Percentiles rank a stretch among this genome's conserved stretches.
These are phyloP conservation scores for Vollenhovia emeryi DNA, from an alignment of 1,140 invertebrate genomes.

Conservation along the genomic window DNA sequence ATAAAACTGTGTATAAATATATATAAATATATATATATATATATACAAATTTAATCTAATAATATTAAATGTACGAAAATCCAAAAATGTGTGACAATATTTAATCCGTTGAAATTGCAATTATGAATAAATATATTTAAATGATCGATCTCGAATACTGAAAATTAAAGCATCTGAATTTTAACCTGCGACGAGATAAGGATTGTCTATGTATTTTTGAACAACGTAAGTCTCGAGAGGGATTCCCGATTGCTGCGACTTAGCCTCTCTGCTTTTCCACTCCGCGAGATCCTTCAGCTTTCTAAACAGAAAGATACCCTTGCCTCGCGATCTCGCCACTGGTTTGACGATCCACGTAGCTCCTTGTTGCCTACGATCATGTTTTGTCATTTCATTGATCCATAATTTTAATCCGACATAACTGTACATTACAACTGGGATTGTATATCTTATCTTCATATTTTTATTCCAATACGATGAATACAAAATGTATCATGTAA, in stretches of 20 bases:
- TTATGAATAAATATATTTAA: constrained; percentile 6
- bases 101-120: neutral
- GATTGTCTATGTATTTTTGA: constrained; percentile 88
- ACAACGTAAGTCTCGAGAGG: constrained; percentile 81
- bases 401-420: neutral
- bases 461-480: neutral
- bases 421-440: neutral
- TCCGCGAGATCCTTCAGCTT: constrained; percentile 81
- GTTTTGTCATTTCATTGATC: neutral
- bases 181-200: constrained; percentile 88
- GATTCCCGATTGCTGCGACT: constrained; percentile 37
- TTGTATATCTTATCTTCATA: neutral
- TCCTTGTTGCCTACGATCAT: constrained; percentile 77
- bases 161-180: constrained; percentile 64
- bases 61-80: neutral
- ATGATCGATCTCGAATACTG: neutral
- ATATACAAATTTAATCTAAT: constrained; percentile 2
- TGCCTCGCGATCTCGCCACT: constrained; percentile 84
- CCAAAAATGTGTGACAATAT: neutral
- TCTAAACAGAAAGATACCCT: constrained; percentile 88
- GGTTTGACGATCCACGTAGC: constrained; percentile 89
- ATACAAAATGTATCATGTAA: neutral
- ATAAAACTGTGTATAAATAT: too few species aligned
- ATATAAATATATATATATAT: neutral
- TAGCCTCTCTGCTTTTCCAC: constrained; percentile 74